Conservation (phyloP, 30 jellyfish, hydroid and myxozoan species). For the Chrysaora quinquecirrha region DNA sequence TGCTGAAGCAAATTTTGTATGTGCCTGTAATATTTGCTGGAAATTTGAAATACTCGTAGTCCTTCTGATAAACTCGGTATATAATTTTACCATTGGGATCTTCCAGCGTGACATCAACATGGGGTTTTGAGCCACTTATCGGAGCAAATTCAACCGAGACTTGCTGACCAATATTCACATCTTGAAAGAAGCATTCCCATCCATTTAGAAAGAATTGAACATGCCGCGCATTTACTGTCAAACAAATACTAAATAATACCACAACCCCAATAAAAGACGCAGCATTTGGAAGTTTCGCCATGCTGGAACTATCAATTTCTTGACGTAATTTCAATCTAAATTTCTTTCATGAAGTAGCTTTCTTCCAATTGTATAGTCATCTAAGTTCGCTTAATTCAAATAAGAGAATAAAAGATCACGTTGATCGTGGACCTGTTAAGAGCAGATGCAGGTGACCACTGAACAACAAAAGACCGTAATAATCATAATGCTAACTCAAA, state of each 20-base stretch:
- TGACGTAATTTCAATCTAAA: no score
- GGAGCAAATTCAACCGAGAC: conserved; percentile 96
- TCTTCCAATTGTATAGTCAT: no score
- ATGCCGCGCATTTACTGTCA: conserved; percentile 60
- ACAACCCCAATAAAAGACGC: no score
- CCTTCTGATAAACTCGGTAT: conserved; percentile 84
- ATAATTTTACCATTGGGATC: conserved; percentile 90
- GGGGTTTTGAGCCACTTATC: conserved; percentile 97
- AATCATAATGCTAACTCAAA: no score
- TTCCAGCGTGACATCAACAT: conserved; percentile 91
- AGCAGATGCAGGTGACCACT: background rate
- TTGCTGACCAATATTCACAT: conserved; percentile 60
- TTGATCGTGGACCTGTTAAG: background rate
- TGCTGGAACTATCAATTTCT: no score
- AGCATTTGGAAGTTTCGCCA: no score
- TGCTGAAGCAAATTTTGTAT: conserved; percentile 94
- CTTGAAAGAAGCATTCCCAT: conserved; percentile 96
- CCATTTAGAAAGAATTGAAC: conserved; percentile 92
- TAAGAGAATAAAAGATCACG: background rate
- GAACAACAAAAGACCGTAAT: background rate
- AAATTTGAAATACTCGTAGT: conserved; percentile 81
- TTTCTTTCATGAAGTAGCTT: no score
- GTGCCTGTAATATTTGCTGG: conserved; percentile 93
- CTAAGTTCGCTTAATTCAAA: no score
- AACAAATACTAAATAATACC: no score